phyloP scores from a whole-genome alignment of 1,140 invertebrate species.

The Leptinotarsa lineolata region DNA sequence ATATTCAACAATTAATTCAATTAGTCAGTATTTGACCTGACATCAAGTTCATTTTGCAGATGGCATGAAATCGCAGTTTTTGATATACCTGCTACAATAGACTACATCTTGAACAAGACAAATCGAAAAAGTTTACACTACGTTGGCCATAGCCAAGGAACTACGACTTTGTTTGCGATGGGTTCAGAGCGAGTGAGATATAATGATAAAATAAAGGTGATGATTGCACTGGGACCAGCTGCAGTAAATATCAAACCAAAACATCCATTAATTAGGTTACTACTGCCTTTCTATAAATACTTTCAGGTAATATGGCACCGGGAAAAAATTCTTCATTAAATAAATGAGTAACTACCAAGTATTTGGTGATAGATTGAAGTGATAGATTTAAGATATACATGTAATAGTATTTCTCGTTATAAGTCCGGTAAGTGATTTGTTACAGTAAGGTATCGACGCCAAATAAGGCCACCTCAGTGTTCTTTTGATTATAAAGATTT shows the following conservation, averaged over 20 bases:
- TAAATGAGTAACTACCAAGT: no score
- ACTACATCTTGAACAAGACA: slow-evolving; percentile 66
- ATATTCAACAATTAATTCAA: no score
- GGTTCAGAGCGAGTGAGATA: slow-evolving; percentile 63
- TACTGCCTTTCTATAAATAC: slow-evolving; percentile 24
- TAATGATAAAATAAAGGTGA: slow-evolving; percentile 66
- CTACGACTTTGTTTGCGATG: slow-evolving; percentile 61
- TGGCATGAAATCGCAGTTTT: slow-evolving; percentile 74
- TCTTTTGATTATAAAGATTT: no score
- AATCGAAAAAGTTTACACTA: slow-evolving; percentile 59
- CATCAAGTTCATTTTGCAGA: slow-evolving; percentile 52
- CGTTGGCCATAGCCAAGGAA: slow-evolving; percentile 63
- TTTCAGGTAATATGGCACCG: slow-evolving; percentile 18
- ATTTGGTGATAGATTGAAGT: no score
- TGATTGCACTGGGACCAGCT: slow-evolving; percentile 71
- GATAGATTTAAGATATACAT: no score
- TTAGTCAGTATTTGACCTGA: no score
- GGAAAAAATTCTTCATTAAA: no score
- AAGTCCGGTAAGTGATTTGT: no score
- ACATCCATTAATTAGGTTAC: slow-evolving; percentile 20
- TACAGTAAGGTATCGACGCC: no score
- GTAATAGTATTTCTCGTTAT: no score
- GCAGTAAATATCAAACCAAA: slow-evolving; percentile 62
- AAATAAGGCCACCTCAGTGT: no score
- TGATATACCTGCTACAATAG: slow-evolving; percentile 73